Evolutionary conservation across 2,113 vertebrate species (phyloP).

Genomic region (Galeopterus variegatus): DNA sequence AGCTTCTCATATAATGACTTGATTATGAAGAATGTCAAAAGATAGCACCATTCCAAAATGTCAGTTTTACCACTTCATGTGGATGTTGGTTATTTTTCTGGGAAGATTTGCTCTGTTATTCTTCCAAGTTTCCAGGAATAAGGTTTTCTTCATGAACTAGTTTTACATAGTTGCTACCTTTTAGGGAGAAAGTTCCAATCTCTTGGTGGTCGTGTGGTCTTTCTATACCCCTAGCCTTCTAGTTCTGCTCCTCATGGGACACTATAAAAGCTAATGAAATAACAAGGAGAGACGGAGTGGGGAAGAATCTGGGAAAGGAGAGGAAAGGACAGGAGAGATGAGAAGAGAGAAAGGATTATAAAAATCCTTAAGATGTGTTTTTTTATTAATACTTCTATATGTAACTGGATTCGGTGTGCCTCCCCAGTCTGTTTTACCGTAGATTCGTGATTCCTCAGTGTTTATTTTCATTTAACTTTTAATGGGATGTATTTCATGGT

Average conservation of each 20-base stretch:
- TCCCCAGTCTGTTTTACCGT: neutral
- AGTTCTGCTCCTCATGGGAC: neutral
- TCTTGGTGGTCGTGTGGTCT: neutral
- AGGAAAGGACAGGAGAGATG: neutral
- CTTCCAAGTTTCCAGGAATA: neutral
- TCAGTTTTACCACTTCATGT: neutral
- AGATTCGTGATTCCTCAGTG: neutral
- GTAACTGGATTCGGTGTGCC: neutral
- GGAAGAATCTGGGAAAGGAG: neutral
- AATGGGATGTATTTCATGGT: neutral
- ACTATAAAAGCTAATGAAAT: neutral
- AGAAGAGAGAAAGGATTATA: neutral
- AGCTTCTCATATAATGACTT: neutral
- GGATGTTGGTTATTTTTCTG: neutral
- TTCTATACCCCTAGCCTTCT: neutral
- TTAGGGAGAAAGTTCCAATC: neutral
- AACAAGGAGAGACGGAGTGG: neutral
- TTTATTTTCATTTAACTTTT: constrained; percentile 15
- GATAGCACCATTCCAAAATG: neutral
- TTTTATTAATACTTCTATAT: neutral
- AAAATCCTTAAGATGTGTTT: neutral
- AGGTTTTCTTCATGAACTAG: neutral
- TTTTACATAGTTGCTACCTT: neutral
- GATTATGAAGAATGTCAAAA: constrained; percentile 12
- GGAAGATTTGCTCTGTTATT: neutral